phyloP scores from a whole-genome alignment of 2,888 invertebrate genomes.

The Lasioglossum morio region DNA sequence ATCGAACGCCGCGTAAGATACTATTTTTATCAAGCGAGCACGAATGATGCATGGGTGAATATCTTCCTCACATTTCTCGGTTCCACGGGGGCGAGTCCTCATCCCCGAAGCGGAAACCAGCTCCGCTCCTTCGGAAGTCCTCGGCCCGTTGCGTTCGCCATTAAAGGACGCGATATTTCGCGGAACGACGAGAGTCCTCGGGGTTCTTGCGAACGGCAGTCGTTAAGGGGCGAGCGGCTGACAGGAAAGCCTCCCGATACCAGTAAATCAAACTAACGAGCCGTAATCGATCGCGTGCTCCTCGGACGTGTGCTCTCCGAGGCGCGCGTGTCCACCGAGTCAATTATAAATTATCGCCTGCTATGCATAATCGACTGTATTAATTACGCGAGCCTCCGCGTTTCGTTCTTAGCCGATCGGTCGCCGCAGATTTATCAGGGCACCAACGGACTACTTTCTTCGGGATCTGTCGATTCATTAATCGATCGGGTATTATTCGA shows the following conservation, averaged over 20 bases:
- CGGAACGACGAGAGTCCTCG: slow-evolving; percentile 17
- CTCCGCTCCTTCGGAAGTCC: not conserved
- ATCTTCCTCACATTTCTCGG: not conserved
- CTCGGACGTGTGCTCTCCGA: slow-evolving; percentile 25
- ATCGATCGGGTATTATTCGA: not conserved
- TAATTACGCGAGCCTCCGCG: slow-evolving; percentile 48
- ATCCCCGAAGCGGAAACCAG: not conserved
- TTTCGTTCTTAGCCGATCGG: not conserved
- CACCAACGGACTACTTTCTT: not conserved
- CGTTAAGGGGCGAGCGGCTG: slow-evolving; percentile 41
- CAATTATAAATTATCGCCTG: slow-evolving; percentile 65
- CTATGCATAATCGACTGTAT: slow-evolving; percentile 57
- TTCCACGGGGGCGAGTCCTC: not conserved
- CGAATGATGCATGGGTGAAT: not conserved
- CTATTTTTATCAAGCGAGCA: not conserved
- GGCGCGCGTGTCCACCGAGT: slow-evolving; percentile 36
- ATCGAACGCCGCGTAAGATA: not conserved
- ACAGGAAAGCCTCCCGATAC: slow-evolving; percentile 45
- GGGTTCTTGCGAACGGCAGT: slow-evolving; percentile 16
- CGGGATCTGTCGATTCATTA: not conserved
- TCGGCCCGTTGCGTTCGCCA: slow-evolving; percentile 27
- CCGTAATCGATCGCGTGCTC: slow-evolving; percentile 56
- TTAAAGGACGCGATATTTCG: not conserved
- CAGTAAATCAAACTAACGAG: slow-evolving; percentile 61
- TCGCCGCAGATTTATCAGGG: not conserved